phyloP scores from a whole-genome alignment of 1,140 invertebrate species.

The Apis laboriosa region DNA sequence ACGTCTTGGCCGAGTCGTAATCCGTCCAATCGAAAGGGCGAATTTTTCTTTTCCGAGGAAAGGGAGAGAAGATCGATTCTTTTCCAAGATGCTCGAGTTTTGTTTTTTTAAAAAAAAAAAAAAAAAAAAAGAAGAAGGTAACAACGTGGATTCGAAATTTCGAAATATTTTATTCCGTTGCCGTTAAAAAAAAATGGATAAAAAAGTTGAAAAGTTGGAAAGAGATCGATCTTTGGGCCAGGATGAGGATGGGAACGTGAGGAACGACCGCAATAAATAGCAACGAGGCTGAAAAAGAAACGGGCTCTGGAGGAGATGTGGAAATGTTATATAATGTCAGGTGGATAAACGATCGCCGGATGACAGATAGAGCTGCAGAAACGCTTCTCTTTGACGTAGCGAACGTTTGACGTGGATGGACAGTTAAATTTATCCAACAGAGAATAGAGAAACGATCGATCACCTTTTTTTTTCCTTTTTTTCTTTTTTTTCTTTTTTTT shows the following conservation, averaged over 20 bases:
- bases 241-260: background rate
- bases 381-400: constrained; percentile 65
- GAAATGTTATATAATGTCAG: constrained; percentile 55
- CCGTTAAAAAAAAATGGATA: background rate
- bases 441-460: constrained; percentile 64
- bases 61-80: background rate
- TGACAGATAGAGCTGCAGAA: constrained; percentile 61
- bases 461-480: constrained; percentile 45
- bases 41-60: background rate
- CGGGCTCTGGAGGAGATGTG: constrained; percentile 2
- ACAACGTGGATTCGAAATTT: background rate
- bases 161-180: background rate
- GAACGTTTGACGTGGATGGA: constrained; percentile 67
- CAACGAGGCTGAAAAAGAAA: background rate
- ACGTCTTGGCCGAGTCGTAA: too few species aligned
- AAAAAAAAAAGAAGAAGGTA: too few species aligned
- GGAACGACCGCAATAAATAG: constrained; percentile 18
- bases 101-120: background rate
- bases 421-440: constrained; percentile 68
- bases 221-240: background rate
- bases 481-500: constrained; percentile 42
- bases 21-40: background rate
- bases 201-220: background rate
- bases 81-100: background rate
- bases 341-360: constrained; percentile 57